Base-by-base conservation (phyloP, 2,113 vertebrate genomes). In the Elephas maximus region DNA sequence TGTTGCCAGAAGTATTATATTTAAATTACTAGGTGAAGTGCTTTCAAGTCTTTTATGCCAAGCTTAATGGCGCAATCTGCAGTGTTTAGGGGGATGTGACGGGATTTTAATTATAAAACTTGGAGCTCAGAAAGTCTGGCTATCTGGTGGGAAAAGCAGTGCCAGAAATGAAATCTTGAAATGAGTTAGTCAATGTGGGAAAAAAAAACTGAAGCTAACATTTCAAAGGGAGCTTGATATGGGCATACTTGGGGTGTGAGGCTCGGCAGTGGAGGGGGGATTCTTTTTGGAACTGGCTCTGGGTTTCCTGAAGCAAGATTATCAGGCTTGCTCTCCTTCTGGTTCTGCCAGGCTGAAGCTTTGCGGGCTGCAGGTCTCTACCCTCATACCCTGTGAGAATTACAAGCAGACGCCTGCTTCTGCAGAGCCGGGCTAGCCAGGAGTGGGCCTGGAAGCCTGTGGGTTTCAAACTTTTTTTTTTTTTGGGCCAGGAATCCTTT, bases 21-120 rank as follows among this genome's bases (percentile, higher is more conserved):
- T 98, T 98, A 97, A 97, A 97, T 95, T 95, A 97, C 77, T 33
- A 91, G 88, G 73, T 96, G 84, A 96, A 74, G 88, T 74, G n/a
- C 41, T 92, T 92, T 95, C 89, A 74, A 91, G 79, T 95, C 48
- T 96, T 93, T 91, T 87, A 91, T 77, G 63, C 82, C 57, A 83
- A 82, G 63, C 74, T 96, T 96, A 94, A 91, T 81, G 91, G 94
- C 37, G 88, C 88, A 79, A 85, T 92, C 82, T 94, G 60, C 41
- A 23, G 69, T 44, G 69, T 96, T 96, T 96, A 0, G 17, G 91
- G 94, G 86, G 79, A 91, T 74, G 65, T 78, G 90, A 83, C 51
- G 95, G 86, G 71, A 96, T 94, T 96, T 93, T 95, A 96, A 97
- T 98, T 89, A 96, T 33, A 91, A 94, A 96, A 93, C 78, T 88